Conservation (phyloP, 2,797 vertebrate genomes). For the Gallinago solitaria region DNA sequence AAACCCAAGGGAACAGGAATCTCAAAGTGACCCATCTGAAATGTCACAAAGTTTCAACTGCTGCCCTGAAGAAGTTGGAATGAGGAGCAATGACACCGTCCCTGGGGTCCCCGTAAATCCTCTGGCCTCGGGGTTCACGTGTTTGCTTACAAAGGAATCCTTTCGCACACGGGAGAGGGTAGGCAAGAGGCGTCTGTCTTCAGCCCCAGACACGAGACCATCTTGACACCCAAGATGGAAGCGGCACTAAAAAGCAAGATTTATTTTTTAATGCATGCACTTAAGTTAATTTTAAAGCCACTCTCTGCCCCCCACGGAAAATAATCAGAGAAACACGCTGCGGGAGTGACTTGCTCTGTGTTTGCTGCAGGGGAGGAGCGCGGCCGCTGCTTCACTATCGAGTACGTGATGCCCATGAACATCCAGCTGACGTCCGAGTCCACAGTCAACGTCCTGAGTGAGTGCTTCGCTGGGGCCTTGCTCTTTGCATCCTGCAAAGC, state of each 20-base stretch:
- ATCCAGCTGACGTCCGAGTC: constrained; percentile 93
- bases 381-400: constrained; percentile 94
- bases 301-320: too few species aligned
- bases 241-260: neutral
- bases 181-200: neutral
- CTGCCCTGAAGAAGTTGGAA: neutral
- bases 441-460: constrained; percentile 92
- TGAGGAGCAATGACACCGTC: rapidly evolving
- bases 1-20: neutral
- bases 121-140: rapidly evolving
- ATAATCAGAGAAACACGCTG: too few species aligned
- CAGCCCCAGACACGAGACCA: neutral
- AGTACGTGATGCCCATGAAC: constrained; percentile 94
- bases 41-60: neutral
- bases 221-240: neutral
- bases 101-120: neutral
- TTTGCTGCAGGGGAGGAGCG: constrained; percentile 86
- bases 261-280: neutral
- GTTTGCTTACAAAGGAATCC: neutral
- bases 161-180: neutral
- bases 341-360: neutral
- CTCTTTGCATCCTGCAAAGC: neutral
- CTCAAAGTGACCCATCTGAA: neutral
- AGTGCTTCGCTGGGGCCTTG: constrained; percentile 53
- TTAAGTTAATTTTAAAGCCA: neutral